Evolutionary conservation across 1,140 invertebrate species (phyloP).

Genomic region (Himalopsyche phryganea): DNA sequence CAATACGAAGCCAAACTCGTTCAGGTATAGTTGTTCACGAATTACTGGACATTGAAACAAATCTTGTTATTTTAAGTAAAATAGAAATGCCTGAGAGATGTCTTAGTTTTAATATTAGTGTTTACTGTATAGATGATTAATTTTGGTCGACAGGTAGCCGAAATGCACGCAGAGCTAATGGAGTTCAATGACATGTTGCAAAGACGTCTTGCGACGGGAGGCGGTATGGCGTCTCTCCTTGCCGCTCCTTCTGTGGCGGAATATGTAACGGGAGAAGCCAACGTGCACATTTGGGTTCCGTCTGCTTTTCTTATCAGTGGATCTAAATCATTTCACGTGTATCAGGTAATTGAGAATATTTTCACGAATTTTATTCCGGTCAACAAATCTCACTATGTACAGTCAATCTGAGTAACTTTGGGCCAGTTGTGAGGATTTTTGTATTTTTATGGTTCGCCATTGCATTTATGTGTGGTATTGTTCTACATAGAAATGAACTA

Average conservation of each 20-base stretch:
- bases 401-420: too few species aligned
- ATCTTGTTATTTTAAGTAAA: too few species aligned
- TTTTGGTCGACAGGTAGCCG: conserved; percentile 82
- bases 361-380: too few species aligned
- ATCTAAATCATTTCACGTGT: conserved; percentile 78
- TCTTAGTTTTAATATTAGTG: too few species aligned
- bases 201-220: conserved; percentile 55
- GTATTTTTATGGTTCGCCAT: too few species aligned
- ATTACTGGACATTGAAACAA: background rate
- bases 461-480: too few species aligned
- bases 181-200: conserved; percentile 78
- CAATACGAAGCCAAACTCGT: conserved; percentile 88
- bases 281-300: conserved; percentile 85
- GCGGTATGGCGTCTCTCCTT: too few species aligned
- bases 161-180: conserved; percentile 95
- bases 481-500: too few species aligned
- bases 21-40: conserved; percentile 63
- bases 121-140: too few species aligned
- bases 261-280: conserved; percentile 37
- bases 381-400: too few species aligned
- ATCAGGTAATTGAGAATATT: conserved; percentile 66
- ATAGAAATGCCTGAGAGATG: too few species aligned
- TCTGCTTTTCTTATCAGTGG: conserved; percentile 79
- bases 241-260: conserved; percentile 15
- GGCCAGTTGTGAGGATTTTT: too few species aligned